Evolutionary conservation across 2,888 invertebrate species (phyloP), one percentile per base, ranked within the genome.

Genomic region (Amaurobius ferox): DNA sequence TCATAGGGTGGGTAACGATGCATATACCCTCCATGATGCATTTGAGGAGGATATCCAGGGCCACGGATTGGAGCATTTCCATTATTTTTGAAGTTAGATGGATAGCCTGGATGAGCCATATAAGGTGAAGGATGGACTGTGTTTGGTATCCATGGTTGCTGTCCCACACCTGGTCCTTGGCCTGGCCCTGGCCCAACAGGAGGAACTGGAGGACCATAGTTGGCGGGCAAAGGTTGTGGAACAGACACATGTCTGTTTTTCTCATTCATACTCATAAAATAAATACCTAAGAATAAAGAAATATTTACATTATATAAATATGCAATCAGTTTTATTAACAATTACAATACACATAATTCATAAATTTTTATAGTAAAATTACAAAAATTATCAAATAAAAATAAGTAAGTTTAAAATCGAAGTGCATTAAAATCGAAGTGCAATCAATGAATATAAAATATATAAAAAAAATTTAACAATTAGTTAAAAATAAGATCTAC

Each of bases 161-260:
- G 87, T 70, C 87, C 83, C 79, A 79, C 83, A 76, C 55, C 62
- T 23, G 79, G 74, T 32, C 83, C 87, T 30, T 61, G 74, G n/a
- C 81, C 87, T 29, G 86, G 86, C n/a, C 86, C 86, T 19, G 83
- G 74, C 16, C 85, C 85, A 62, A 86, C 86, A 39, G 79, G 83
- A 44, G 83, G 74, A 79, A 79, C 79, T 55, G 83, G 83, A 23
- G 87, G 87, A 29, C 74, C 83, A 62, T 74, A 87, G 61, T 71
- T 79, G 23, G 81, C 79, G 64, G 87, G 87, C 48, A 85, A 67
- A 70, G 83, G 74, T 73, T 77, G 83, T 55, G 87, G 87, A 70
- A 83, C 83, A 83, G 87, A 79, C 68, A 78, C 87, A 81, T 87
- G 87, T 76, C 87, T 87, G 76, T 72, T 83, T 78, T 81, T 81